A percentile compares a stretch with the other conserved stretches of the same genome.
These are phyloP conservation scores for Diarsia rubi DNA, from an alignment of 2,888 invertebrate species.

Conservation along the genomic window DNA sequence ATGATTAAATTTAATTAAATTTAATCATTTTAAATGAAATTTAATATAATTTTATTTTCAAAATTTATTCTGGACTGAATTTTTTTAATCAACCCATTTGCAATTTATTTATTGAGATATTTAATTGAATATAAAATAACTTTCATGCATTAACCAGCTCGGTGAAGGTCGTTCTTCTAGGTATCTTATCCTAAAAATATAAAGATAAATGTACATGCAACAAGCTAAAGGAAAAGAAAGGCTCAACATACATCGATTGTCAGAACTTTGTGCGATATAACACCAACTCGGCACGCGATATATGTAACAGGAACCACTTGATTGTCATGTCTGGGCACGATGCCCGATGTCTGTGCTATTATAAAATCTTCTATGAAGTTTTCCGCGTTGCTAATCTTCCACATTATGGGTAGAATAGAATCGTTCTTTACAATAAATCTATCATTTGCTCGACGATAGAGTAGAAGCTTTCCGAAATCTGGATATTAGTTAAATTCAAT, in stretches of 20 bases:
- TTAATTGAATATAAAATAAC: too few relatives aligned
- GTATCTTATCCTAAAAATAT: too few relatives aligned
- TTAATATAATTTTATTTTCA: too few relatives aligned
- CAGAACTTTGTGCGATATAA: slow-evolving; percentile 81
- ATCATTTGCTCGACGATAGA: slow-evolving; percentile 87
- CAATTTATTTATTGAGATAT: too few relatives aligned
- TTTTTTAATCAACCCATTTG: too few relatives aligned
- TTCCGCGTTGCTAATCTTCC: slow-evolving; percentile 87
- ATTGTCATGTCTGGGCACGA: slow-evolving; percentile 84
- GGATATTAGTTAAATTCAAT: slow-evolving; percentile 59
- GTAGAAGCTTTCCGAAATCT: slow-evolving; percentile 90
- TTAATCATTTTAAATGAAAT: too few relatives aligned
- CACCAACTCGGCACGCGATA: slow-evolving; percentile 85
- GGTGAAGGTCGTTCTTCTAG: too few relatives aligned
- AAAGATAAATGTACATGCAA: not conserved
- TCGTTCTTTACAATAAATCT: slow-evolving; percentile 90
- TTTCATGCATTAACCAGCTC: too few relatives aligned
- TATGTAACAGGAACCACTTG: slow-evolving; percentile 88
- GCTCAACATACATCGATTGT: slow-evolving; percentile 84
- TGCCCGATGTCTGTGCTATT: slow-evolving; percentile 83
- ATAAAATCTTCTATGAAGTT: slow-evolving; percentile 87
- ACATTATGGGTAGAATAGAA: slow-evolving; percentile 89
- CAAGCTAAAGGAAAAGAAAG: not conserved
- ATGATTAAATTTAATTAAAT: too few relatives aligned
- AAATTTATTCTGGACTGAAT: too few relatives aligned